phyloP scores from a whole-genome alignment of 2,888 invertebrate species.

The Melieria picta region DNA sequence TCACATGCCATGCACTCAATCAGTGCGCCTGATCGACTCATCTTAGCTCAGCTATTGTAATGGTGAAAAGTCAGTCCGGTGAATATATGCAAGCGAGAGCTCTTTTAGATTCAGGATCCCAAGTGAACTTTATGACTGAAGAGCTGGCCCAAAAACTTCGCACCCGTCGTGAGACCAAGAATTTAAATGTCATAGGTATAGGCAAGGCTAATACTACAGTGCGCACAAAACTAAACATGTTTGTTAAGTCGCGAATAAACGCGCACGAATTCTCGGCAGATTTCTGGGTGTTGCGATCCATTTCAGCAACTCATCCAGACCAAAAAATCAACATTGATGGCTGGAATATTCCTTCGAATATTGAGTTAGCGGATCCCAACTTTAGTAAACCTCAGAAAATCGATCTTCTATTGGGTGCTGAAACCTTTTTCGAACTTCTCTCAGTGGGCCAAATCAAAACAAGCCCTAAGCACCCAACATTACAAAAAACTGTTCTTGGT shows the following conservation, averaged over 20 bases:
- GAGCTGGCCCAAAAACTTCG: constrained; percentile 14
- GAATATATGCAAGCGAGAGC: too few relatives aligned
- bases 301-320: constrained; percentile 42
- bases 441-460: constrained; percentile 26
- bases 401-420: constrained; percentile 28
- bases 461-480: constrained; percentile 12
- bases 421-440: constrained; percentile 26
- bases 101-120: constrained; percentile 17
- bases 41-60: too few relatives aligned
- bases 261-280: too few relatives aligned
- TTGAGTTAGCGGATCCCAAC: constrained; percentile 29
- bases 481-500: constrained; percentile 30
- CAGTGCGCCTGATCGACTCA: too few relatives aligned
- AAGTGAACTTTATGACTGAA: constrained; percentile 36
- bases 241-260: background rate
- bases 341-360: constrained; percentile 30
- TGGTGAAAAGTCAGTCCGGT: too few relatives aligned
- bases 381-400: constrained; percentile 27
- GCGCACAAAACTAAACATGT: background rate
- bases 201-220: background rate
- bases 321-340: constrained; percentile 23
- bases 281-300: constrained; percentile 28
- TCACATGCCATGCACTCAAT: too few relatives aligned
- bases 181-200: constrained; percentile 1
- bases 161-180: background rate